A percentile compares a stretch with the other conserved stretches of the same genome.
Conservation (phyloP, 2,888 invertebrate species). For the Leptopterna dolabrata region DNA sequence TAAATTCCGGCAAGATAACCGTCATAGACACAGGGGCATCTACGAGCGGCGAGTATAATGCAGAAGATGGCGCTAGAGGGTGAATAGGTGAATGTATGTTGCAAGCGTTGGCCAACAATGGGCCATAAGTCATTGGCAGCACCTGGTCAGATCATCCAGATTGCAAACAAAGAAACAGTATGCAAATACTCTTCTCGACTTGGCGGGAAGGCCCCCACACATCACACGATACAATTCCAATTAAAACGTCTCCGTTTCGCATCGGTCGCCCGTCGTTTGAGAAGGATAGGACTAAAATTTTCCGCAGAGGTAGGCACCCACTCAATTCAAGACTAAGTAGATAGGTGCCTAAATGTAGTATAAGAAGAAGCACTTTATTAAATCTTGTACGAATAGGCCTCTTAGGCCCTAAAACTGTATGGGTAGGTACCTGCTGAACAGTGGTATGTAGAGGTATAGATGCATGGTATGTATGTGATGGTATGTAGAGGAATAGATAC, state of each 20-base stretch:
- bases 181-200: constrained; percentile 34
- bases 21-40: neutral
- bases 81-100: constrained; percentile 35
- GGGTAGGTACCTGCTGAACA: too few relatives aligned
- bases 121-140: constrained; percentile 47
- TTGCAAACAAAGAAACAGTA: constrained; percentile 44
- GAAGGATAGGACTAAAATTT: neutral
- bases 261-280: neutral
- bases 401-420: too few relatives aligned
- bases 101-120: constrained; percentile 40
- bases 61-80: constrained; percentile 25
- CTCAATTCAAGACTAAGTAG: neutral
- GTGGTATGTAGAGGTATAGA: too few relatives aligned
- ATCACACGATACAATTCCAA: constrained; percentile 29
- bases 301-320: neutral
- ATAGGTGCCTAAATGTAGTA: too few relatives aligned
- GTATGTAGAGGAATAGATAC: too few relatives aligned
- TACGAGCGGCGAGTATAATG: constrained; percentile 5
- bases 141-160: constrained; percentile 44
- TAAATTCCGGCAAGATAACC: neutral
- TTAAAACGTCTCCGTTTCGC: constrained; percentile 22
- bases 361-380: too few relatives aligned
- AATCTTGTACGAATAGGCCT: too few relatives aligned
- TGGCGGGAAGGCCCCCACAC: constrained; percentile 15
- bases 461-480: too few relatives aligned